These are phyloP conservation scores for Eumacrocentrus americanus DNA, from an alignment of 2,888 invertebrate genomes.

Conservation along the genomic window DNA sequence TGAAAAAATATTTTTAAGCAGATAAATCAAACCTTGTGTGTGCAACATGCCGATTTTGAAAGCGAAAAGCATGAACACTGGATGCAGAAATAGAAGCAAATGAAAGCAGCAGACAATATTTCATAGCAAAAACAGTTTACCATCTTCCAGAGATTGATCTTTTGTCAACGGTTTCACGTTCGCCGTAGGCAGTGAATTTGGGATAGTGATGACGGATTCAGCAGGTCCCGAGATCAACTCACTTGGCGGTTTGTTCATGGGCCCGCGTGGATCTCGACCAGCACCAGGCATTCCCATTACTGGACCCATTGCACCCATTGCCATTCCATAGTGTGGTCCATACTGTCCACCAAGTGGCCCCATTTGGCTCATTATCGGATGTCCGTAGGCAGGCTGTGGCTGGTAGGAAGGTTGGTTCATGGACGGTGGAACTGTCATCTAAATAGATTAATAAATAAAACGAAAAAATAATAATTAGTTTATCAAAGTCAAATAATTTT, in stretches of 20 bases:
- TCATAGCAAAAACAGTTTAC: constrained; percentile 60
- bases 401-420: constrained; percentile 68
- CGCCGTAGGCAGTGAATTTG: constrained; percentile 56
- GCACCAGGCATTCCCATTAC: constrained; percentile 61
- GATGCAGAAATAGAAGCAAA: constrained; percentile 21
- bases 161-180: constrained; percentile 59
- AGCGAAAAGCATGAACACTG: constrained; percentile 4
- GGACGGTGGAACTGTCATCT: constrained; percentile 80
- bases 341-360: constrained; percentile 64
- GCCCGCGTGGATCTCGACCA: constrained; percentile 56
- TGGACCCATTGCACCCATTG: constrained; percentile 63
- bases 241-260: constrained; percentile 69
- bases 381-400: constrained; percentile 73
- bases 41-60: constrained; percentile 10
- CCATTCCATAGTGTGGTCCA: constrained; percentile 63
- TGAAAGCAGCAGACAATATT: constrained; percentile 63
- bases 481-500: constrained; percentile 25
- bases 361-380: constrained; percentile 73
- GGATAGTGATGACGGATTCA: constrained; percentile 58
- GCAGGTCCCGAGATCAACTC: constrained; percentile 68
- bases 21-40: constrained; percentile 19
- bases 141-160: constrained; percentile 61
- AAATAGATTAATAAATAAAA: constrained; percentile 43
- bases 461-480: constrained; percentile 1
- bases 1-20: constrained; percentile 1